Percentiles rank a stretch among this genome's conserved stretches.
Evolutionary conservation across 2,113 vertebrate genomes (phyloP).

Genomic region (Nothocercus julius): DNA sequence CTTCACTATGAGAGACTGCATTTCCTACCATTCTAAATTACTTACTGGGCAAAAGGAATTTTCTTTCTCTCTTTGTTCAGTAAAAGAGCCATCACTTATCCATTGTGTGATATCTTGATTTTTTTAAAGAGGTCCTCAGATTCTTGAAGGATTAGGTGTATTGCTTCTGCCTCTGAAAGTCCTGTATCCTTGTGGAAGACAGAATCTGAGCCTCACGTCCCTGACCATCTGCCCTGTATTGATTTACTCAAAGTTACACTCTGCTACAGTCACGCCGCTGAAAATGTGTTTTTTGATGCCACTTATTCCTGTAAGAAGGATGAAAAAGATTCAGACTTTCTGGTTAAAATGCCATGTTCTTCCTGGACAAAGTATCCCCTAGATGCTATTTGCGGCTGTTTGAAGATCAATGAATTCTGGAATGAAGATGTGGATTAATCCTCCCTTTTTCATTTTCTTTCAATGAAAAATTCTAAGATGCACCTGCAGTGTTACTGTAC

Average conservation of each 20-base stretch:
- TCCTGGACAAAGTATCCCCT: neutral
- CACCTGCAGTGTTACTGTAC: neutral
- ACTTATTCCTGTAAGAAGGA: neutral
- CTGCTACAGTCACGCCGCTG: neutral
- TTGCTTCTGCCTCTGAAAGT: neutral
- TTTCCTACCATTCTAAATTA: neutral
- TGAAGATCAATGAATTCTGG: neutral
- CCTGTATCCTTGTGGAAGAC: neutral
- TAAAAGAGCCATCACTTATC: neutral
- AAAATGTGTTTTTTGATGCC: neutral
- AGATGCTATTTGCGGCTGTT: constrained; percentile 4
- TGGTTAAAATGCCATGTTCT: neutral
- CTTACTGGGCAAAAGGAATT: neutral
- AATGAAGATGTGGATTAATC: neutral
- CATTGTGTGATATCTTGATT: neutral
- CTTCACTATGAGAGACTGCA: neutral
- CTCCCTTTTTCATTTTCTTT: neutral
- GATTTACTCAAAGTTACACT: neutral
- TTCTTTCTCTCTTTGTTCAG: neutral
- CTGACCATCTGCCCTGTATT: neutral
- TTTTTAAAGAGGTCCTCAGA: neutral
- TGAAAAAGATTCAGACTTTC: neutral
- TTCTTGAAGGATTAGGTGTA: neutral
- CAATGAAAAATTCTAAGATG: neutral
- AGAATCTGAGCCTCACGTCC: neutral